Conservation (phyloP, 2,797 vertebrate species). For the Spheniscus humboldti region DNA sequence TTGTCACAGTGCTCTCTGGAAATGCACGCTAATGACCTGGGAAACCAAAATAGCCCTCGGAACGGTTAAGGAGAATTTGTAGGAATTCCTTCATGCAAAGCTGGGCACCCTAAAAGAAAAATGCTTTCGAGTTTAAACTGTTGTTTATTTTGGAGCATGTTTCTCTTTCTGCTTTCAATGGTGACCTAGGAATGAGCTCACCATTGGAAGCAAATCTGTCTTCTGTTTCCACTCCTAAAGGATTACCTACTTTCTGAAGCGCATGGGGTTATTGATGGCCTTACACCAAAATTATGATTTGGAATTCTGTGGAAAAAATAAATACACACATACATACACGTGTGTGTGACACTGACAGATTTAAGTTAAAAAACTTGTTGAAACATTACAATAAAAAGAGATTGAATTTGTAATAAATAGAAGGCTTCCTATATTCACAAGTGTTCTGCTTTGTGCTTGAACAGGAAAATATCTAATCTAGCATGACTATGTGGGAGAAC, state of each 20-base stretch:
- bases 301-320: slow-evolving; percentile 49
- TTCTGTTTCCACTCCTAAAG: slow-evolving; percentile 79
- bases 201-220: slow-evolving; percentile 76
- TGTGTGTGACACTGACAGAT: slow-evolving; percentile 11
- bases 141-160: slow-evolving; percentile 80
- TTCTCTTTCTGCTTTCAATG: slow-evolving; percentile 69
- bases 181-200: slow-evolving; percentile 81
- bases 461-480: background rate
- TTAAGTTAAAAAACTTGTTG: slow-evolving; percentile 19
- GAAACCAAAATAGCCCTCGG: slow-evolving; percentile 35
- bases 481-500: background rate
- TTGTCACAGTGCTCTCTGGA: background rate
- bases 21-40: background rate
- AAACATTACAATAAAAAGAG: slow-evolving; percentile 20
- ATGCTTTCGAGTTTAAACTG: slow-evolving; percentile 69
- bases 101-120: slow-evolving; percentile 78
- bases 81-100: slow-evolving; percentile 76
- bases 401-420: slow-evolving; percentile 28
- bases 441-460: background rate
- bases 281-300: slow-evolving; percentile 62
- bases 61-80: slow-evolving; percentile 61
- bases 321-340: background rate
- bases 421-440: slow-evolving; percentile 15
- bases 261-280: slow-evolving; percentile 61
- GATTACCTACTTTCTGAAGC: slow-evolving; percentile 74